Conservation (phyloP, 1,140 invertebrate genomes). For the Penaeus japonicus region DNA sequence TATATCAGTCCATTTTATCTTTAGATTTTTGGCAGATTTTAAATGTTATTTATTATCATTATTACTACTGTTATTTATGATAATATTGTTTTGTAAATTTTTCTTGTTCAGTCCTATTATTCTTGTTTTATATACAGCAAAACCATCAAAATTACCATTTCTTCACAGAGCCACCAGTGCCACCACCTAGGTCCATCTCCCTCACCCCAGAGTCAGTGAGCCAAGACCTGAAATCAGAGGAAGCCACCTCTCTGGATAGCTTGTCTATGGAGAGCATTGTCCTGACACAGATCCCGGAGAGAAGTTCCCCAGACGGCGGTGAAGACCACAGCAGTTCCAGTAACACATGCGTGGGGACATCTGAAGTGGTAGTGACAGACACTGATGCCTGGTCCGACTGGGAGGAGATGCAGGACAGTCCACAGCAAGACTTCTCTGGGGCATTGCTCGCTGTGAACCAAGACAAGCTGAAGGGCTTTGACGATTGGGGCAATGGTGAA, state of each 20-base stretch:
- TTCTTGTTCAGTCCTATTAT: too few relatives aligned
- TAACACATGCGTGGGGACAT: background rate
- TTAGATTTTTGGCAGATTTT: too few relatives aligned
- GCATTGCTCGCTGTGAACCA: slow-evolving; percentile 17
- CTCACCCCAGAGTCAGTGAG: background rate
- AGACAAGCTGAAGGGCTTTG: background rate
- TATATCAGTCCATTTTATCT: too few relatives aligned
- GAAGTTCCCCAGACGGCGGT: slow-evolving; percentile 44
- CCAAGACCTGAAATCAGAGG: slow-evolving; percentile 4
- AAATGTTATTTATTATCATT: too few relatives aligned
- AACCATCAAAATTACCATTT: background rate
- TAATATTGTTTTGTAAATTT: too few relatives aligned
- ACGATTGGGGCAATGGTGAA: background rate
- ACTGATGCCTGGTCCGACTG: slow-evolving; percentile 51
- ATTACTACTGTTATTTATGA: too few relatives aligned
- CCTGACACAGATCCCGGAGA: slow-evolving; percentile 36
- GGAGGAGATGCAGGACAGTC: slow-evolving; percentile 50
- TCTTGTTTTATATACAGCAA: too few relatives aligned
- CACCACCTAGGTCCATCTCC: slow-evolving; percentile 43
- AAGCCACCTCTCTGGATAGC: slow-evolving; percentile 36
- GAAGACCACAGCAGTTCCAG: slow-evolving; percentile 16
- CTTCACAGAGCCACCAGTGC: slow-evolving; percentile 25
- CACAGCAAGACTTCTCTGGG: background rate
- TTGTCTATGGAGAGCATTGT: background rate
- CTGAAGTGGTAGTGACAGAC: background rate